Percentiles rank a stretch among this genome's conserved stretches.
phyloP scores from a whole-genome alignment of 2,797 vertebrate genomes.

The Rhinoraja longicauda region DNA sequence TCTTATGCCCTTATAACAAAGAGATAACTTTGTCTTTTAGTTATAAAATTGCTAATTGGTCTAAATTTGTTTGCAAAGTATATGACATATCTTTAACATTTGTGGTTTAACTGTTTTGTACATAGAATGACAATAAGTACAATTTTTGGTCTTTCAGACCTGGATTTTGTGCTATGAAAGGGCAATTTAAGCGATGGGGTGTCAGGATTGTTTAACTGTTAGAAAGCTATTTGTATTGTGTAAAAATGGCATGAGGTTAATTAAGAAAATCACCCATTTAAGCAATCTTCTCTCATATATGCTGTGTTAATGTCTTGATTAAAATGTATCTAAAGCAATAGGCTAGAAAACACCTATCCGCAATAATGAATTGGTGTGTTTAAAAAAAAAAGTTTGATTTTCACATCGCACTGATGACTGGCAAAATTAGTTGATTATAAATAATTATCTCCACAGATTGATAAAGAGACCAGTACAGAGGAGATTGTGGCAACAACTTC shows the following conservation, averaged over 20 bases:
- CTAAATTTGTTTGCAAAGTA: not conserved
- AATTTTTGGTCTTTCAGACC: not conserved
- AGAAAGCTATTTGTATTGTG: not conserved
- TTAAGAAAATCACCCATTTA: not conserved
- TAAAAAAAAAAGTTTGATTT: not conserved
- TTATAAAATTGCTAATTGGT: not conserved
- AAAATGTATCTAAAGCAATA: conserved; percentile 5
- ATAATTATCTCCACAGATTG: conserved; percentile 56
- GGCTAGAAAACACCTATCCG: not conserved
- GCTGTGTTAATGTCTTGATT: not conserved
- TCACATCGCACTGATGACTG: not conserved
- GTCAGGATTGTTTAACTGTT: not conserved
- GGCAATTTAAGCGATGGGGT: not conserved
- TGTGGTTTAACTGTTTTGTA: not conserved
- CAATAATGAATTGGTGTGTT: not conserved
- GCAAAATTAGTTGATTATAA: not conserved
- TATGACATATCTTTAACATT: not conserved
- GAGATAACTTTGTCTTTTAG: not conserved
- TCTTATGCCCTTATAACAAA: not conserved
- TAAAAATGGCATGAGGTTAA: not conserved
- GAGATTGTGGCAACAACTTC: conserved; percentile 57
- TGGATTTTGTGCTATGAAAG: not conserved
- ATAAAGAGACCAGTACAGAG: conserved; percentile 90
- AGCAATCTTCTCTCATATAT: not conserved
- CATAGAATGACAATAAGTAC: not conserved